Percentiles rank a stretch among this genome's conserved stretches.
These are phyloP conservation scores for Dolichotis patagonum DNA, from an alignment of 2,113 vertebrate species.

Conservation along the genomic window DNA sequence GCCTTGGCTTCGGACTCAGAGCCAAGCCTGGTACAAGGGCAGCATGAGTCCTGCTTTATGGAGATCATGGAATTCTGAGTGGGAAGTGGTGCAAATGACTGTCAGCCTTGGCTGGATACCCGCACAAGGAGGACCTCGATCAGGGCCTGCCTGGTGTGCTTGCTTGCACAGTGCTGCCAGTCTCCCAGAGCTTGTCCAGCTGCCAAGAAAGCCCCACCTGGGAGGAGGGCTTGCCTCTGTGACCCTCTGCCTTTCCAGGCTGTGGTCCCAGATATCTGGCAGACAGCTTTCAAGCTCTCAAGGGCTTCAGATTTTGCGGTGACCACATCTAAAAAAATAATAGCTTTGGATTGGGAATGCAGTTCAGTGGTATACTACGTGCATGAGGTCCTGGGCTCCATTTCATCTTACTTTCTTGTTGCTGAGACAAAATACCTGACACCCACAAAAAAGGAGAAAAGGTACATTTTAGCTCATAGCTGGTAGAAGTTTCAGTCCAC, in stretches of 20 bases:
- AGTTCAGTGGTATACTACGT: not conserved
- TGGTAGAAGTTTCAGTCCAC: not conserved
- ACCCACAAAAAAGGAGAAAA: not conserved
- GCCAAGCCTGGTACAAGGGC: not conserved
- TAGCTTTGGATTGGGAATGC: too few species aligned
- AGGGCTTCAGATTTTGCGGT: not conserved
- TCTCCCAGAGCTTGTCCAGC: not conserved
- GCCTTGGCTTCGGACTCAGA: not conserved
- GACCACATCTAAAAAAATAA: not conserved
- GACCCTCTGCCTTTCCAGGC: not conserved
- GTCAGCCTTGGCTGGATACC: not conserved
- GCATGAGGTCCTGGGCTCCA: not conserved
- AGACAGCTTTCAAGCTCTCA: not conserved
- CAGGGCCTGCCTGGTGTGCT: not conserved
- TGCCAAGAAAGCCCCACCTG: not conserved
- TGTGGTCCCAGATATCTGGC: not conserved
- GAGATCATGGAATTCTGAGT: not conserved
- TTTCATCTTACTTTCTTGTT: not conserved
- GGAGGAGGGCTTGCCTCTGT: not conserved
- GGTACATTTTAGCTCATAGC: not conserved
- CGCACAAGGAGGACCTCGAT: not conserved
- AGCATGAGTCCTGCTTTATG: not conserved
- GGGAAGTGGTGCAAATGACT: not conserved
- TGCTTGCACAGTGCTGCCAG: fast-evolving
- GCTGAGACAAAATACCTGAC: not conserved